Conservation (phyloP, 2,797 vertebrate species). For the Crenuchus spilurus region DNA sequence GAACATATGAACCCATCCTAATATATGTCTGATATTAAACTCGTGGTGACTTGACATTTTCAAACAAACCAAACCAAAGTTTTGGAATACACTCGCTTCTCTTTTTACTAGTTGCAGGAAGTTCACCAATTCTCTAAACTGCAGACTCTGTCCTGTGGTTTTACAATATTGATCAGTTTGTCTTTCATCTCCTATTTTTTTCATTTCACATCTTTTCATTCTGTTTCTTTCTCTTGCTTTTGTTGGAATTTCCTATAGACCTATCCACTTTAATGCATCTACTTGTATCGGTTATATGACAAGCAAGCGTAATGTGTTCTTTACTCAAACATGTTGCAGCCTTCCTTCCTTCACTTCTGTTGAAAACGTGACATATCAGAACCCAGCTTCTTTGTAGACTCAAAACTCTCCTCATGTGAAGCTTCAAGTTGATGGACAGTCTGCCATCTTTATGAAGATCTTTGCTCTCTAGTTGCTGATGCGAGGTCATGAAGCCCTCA, state of each 20-base stretch:
- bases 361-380: not conserved
- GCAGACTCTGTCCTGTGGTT: too few relatives aligned
- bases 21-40: too few relatives aligned
- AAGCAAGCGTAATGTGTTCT: not conserved
- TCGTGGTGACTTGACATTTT: not conserved
- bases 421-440: conserved; percentile 1
- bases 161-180: too few relatives aligned
- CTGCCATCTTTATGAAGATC: not conserved
- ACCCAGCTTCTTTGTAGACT: not conserved
- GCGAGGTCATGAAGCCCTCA: not conserved
- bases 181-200: not conserved
- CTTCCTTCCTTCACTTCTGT: not conserved
- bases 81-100: not conserved
- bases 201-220: not conserved
- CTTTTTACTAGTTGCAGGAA: not conserved
- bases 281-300: too few relatives aligned
- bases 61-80: too few relatives aligned
- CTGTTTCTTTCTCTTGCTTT: not conserved
- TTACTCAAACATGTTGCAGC: not conserved
- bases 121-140: not conserved
- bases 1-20: not conserved
- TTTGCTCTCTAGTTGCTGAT: not conserved
- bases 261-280: not conserved
- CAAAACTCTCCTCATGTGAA: not conserved
- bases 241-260: not conserved